Conservation (phyloP, 2,113 vertebrate species). For the Scomber scombrus region DNA sequence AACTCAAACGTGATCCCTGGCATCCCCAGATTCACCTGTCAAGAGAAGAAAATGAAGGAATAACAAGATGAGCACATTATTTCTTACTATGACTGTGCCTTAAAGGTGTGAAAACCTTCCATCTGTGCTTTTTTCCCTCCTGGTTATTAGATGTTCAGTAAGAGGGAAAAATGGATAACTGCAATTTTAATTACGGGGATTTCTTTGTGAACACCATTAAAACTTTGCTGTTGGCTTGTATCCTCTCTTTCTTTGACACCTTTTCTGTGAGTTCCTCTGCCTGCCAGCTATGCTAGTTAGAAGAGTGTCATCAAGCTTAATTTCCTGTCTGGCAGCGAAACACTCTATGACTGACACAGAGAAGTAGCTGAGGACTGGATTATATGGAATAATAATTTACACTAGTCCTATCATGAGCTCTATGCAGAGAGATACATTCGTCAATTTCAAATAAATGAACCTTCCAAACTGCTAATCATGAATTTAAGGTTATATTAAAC, state of each 20-base stretch:
- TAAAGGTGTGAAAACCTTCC: too few species aligned
- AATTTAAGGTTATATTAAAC: too few species aligned
- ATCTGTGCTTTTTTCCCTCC: too few species aligned
- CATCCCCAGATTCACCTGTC: slow-evolving; percentile 19
- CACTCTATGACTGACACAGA: background rate
- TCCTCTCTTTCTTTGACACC: background rate
- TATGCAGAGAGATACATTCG: too few species aligned
- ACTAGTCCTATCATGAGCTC: too few species aligned
- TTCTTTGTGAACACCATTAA: slow-evolving; percentile 16
- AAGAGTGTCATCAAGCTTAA: background rate
- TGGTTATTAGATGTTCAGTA: background rate
- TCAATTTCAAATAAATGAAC: too few species aligned
- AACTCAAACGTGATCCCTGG: background rate
- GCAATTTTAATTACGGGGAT: background rate
- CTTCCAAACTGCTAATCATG: too few species aligned
- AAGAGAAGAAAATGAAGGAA: slow-evolving; percentile 1
- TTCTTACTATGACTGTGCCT: background rate
- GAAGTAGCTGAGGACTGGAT: background rate
- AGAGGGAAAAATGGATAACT: background rate
- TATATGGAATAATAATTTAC: background rate
- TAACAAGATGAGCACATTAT: background rate
- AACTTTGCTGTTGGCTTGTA: background rate
- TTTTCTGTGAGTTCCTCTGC: slow-evolving; percentile 7
- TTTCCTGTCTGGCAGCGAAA: background rate
- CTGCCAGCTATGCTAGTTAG: background rate